Evolutionary conservation across 2,113 vertebrate species (phyloP).

Genomic region (Trachemys scripta): DNA sequence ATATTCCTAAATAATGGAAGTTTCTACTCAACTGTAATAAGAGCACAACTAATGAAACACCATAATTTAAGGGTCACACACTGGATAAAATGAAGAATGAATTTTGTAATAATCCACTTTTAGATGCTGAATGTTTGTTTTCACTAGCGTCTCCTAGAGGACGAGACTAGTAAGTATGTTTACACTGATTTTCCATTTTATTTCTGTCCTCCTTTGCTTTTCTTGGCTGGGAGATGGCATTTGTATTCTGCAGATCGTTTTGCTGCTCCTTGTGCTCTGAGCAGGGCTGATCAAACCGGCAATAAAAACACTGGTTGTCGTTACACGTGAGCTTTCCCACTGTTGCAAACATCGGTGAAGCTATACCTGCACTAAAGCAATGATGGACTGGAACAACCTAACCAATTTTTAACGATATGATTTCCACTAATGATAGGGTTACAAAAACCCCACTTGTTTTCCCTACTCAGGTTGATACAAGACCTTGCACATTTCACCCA

Average conservation of each 20-base stretch:
- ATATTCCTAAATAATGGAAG: background rate
- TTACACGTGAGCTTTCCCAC: rapidly evolving
- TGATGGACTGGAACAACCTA: rapidly evolving
- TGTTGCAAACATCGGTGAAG: rapidly evolving
- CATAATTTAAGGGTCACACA: background rate
- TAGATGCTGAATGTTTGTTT: background rate
- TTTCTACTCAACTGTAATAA: background rate
- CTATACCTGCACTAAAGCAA: rapidly evolving
- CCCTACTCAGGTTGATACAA: rapidly evolving
- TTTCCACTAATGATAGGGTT: background rate
- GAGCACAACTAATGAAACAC: background rate
- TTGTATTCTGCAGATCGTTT: background rate
- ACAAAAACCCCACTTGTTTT: rapidly evolving
- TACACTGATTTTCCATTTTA: background rate
- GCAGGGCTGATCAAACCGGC: background rate
- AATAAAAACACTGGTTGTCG: background rate
- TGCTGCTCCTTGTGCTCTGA: background rate
- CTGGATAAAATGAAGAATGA: too few relatives aligned
- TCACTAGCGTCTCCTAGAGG: background rate
- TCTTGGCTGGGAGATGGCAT: too few relatives aligned
- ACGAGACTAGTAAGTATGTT: background rate
- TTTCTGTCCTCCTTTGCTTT: too few relatives aligned
- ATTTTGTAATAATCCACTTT: too few relatives aligned
- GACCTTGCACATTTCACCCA: background rate
- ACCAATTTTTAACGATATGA: background rate